Percentiles rank a stretch among this genome's conserved stretches.
Evolutionary conservation across 2,797 vertebrate genomes (phyloP).

Genomic region (Xerus rutilus): DNA sequence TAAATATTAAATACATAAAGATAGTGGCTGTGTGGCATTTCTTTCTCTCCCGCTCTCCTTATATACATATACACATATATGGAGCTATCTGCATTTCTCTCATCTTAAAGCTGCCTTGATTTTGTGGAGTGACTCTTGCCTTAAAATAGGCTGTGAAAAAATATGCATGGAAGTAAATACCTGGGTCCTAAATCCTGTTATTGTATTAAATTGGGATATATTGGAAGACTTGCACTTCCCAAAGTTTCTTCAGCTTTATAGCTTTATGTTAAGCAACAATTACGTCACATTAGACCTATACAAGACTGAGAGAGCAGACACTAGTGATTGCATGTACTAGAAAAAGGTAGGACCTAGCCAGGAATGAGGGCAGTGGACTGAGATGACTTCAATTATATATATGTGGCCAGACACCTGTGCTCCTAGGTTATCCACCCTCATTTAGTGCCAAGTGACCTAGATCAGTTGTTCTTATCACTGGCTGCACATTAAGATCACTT

Average conservation of each 20-base stretch:
- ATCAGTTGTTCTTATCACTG: slow-evolving; percentile 21
- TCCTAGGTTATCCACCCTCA: background rate
- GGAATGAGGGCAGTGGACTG: background rate
- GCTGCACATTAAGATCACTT: slow-evolving; percentile 30
- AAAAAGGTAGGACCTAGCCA: background rate
- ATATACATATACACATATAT: background rate
- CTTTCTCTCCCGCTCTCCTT: background rate
- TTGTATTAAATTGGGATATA: background rate
- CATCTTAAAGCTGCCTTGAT: background rate
- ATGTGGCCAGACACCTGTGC: background rate
- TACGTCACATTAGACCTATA: background rate
- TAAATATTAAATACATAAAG: background rate
- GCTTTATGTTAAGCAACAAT: background rate
- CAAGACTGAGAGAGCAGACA: background rate
- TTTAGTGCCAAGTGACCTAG: slow-evolving; percentile 37
- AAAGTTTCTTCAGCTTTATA: background rate
- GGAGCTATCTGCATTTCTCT: background rate
- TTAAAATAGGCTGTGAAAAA: background rate
- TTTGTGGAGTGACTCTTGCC: slow-evolving; percentile 19
- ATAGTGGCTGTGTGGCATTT: background rate
- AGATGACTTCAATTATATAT: background rate
- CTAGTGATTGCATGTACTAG: background rate
- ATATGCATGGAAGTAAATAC: background rate
- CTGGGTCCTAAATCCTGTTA: background rate
- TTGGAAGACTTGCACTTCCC: background rate